Percentiles rank a stretch among this genome's conserved stretches.
Evolutionary conservation across 1,140 invertebrate species (phyloP).

Genomic region (Littorina saxatilis): DNA sequence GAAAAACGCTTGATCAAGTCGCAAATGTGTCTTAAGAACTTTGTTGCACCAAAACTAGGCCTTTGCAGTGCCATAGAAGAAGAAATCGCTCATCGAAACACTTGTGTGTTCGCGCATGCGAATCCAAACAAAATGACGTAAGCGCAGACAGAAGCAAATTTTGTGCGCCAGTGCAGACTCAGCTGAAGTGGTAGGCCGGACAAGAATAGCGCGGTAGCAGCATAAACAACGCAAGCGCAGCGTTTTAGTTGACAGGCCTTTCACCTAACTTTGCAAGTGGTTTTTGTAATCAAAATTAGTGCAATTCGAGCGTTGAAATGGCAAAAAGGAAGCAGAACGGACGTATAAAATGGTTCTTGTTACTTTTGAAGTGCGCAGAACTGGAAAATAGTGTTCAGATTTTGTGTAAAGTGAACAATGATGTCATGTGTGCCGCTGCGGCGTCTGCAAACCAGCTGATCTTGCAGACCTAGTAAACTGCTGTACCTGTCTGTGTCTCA

Average conservation of each 20-base stretch:
- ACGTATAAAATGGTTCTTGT: no score
- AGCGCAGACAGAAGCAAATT: constrained; percentile 34
- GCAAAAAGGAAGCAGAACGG: no score
- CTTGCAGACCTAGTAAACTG: no score
- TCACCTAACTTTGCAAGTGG: background rate
- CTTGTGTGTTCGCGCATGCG: constrained; percentile 31
- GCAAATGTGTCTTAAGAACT: background rate
- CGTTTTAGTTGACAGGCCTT: background rate
- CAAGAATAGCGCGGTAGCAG: background rate
- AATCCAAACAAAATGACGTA: constrained; percentile 43
- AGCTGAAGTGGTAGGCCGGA: background rate
- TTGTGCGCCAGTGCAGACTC: constrained; percentile 29
- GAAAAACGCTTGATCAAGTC: constrained; percentile 1
- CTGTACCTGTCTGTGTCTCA: no score
- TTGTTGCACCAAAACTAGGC: background rate
- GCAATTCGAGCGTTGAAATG: background rate
- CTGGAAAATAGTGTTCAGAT: no score
- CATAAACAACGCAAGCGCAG: background rate
- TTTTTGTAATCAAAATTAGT: background rate
- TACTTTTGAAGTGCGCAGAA: no score
- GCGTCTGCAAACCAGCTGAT: no score
- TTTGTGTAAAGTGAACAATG: no score
- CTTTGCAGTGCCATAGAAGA: background rate
- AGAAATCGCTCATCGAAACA: background rate
- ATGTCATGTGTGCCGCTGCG: no score